Evolutionary conservation across 2,113 vertebrate species (phyloP).

Genomic region (Motacilla tschutschensis): DNA sequence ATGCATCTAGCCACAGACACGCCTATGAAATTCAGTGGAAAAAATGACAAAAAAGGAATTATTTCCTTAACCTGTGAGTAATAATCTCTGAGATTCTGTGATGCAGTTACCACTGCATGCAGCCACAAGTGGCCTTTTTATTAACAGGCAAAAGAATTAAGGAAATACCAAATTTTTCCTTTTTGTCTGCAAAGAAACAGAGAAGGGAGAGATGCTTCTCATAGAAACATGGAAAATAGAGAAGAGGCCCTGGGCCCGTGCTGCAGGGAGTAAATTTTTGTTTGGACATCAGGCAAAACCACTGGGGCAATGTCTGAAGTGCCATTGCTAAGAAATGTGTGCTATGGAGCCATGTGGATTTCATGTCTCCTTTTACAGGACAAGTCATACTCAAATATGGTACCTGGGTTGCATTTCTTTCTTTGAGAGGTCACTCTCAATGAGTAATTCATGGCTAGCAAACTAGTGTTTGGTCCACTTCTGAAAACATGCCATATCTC

Average conservation of each 20-base stretch:
- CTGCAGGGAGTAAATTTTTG: neutral
- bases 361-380: neutral
- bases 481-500: neutral
- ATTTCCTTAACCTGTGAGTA: neutral
- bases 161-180: neutral
- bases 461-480: neutral
- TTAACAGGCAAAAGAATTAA: neutral
- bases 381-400: neutral
- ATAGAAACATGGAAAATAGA: neutral
- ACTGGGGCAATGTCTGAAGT: neutral
- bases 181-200: neutral
- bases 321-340: neutral
- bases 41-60: neutral
- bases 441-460: neutral
- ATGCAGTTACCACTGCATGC: neutral
- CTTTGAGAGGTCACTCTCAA: neutral
- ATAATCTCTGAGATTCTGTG: neutral
- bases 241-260: neutral
- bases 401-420: neutral
- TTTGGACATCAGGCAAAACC: neutral
- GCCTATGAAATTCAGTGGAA: neutral
- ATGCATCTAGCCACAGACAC: neutral
- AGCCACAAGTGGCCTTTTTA: neutral
- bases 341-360: neutral
- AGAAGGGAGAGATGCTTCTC: neutral